Percentiles rank a stretch among this genome's conserved stretches.
Evolutionary conservation across 2,888 invertebrate genomes (phyloP).

Genomic region (Nemotelus nigrinus): DNA sequence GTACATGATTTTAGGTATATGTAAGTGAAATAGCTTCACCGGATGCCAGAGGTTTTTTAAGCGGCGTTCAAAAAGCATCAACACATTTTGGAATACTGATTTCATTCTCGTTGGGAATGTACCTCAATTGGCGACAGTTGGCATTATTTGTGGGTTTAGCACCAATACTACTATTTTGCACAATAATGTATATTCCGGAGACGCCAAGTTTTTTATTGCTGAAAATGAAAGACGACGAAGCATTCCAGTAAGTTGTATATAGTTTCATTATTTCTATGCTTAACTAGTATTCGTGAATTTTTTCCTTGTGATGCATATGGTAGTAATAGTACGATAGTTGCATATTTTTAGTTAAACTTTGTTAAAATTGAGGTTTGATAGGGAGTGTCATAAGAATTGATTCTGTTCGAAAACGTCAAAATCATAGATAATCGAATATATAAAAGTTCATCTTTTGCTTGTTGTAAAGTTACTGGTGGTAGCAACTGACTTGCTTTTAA

Average conservation of each 20-base stretch:
- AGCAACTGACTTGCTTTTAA: too few relatives aligned
- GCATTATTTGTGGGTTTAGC: constrained; percentile 83
- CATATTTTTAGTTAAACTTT: too few relatives aligned
- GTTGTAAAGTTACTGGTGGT: too few relatives aligned
- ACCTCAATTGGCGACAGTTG: constrained; percentile 85
- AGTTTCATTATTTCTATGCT: background rate
- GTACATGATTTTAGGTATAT: constrained; percentile 73
- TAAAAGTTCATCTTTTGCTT: too few relatives aligned
- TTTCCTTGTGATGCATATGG: too few relatives aligned
- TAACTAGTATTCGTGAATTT: too few relatives aligned
- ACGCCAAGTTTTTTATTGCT: constrained; percentile 86
- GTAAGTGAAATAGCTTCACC: constrained; percentile 91
- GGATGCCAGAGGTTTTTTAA: constrained; percentile 85
- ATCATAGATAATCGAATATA: too few relatives aligned
- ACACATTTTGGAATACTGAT: constrained; percentile 86
- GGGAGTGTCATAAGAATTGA: too few relatives aligned
- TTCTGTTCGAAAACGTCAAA: too few relatives aligned
- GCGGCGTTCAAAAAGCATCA: constrained; percentile 85
- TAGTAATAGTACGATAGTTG: too few relatives aligned
- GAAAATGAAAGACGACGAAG: constrained; percentile 79
- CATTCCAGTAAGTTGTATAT: constrained; percentile 60
- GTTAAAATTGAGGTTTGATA: too few relatives aligned
- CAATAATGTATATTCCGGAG: constrained; percentile 84
- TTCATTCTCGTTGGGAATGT: constrained; percentile 84
- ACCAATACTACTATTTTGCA: constrained; percentile 79